Base-by-base conservation (phyloP, 2,888 invertebrate genomes). In the Chymomyza fuscimana region DNA sequence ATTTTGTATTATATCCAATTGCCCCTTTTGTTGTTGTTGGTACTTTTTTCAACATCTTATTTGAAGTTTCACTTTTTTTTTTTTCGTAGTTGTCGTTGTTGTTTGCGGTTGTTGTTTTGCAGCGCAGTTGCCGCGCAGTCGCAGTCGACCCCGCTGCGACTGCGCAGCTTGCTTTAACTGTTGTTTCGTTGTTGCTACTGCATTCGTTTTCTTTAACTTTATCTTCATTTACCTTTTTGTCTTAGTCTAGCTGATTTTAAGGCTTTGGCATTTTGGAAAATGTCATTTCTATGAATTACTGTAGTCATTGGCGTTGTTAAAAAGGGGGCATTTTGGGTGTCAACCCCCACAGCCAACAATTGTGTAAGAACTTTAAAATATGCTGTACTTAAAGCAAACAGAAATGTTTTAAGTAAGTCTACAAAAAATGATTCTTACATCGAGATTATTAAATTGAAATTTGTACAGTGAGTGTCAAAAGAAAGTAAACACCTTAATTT, bases 31-130 rank as follows among this genome's bases (percentile, higher is more conserved):
- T 50, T 68, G 66, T 51, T 67, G 56, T 29, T 29, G 58, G 65
- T 54, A 59, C 51, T 65, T 65, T 73, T 51, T 59, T 25, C 16
- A 65, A 69, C 61, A 63, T 74, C 67, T 77, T 80, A 67, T 73
- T 75, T 64, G 56, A 79, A 85, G 80, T 85, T 82, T 87, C 87
- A 87, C 82, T 87, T 87, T 87, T 80, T 70, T 70, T 63, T 60
- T 65, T 74, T 50, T 59, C 25, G 65, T 69, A 66, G 56, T 56
- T 68, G 56, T 67, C 63, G 51, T 50, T 29, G 32, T 32, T 5
- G 32, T 54, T 29, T 15, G 10, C 36, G 51, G 25, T 25, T 25
- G n/a, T 36, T 36, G 36, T 36, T 36, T 36, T 36, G 0, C 29
- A 36, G 16, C n/a, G 15, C 10, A 19, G 54, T 22, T 58, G 59